Evolutionary conservation across 92 coral and sea anemone genomes (phyloP).

Genomic region (Virgularia gustaviana): DNA sequence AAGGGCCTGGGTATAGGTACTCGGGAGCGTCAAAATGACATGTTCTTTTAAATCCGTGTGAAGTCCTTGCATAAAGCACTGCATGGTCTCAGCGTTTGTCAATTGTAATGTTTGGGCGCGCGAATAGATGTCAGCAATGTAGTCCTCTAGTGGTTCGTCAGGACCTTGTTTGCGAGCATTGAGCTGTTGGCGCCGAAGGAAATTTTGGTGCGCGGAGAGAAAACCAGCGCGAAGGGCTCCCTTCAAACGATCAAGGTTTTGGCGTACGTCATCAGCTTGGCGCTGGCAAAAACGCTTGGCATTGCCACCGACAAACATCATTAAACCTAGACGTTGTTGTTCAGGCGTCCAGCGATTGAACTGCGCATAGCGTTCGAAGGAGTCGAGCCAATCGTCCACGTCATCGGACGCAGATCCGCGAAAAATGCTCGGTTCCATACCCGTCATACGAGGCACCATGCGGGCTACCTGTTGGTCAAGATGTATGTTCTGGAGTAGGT

Average conservation of each 20-base stretch:
- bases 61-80: constrained; percentile 13
- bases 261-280: background rate
- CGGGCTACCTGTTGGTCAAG: background rate
- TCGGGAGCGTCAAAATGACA: constrained; percentile 14
- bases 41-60: constrained; percentile 11
- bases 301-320: constrained; percentile 1
- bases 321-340: background rate
- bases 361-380: background rate
- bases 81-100: constrained; percentile 2
- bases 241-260: background rate
- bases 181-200: constrained; percentile 22
- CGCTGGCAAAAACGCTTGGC: background rate
- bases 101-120: constrained; percentile 7
- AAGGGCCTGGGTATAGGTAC: background rate
- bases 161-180: constrained; percentile 33
- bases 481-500: background rate
- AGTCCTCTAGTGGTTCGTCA: constrained; percentile 25
- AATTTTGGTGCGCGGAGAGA: background rate
- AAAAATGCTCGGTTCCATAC: background rate
- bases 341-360: constrained; percentile 1
- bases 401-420: background rate
- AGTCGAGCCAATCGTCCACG: background rate
- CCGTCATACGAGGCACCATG: background rate
- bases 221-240: constrained; percentile 2
- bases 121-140: background rate